Percentiles rank a stretch among this genome's conserved stretches.
phyloP scores from a whole-genome alignment of 2,888 invertebrate genomes.

The Argyra leucocephala region DNA sequence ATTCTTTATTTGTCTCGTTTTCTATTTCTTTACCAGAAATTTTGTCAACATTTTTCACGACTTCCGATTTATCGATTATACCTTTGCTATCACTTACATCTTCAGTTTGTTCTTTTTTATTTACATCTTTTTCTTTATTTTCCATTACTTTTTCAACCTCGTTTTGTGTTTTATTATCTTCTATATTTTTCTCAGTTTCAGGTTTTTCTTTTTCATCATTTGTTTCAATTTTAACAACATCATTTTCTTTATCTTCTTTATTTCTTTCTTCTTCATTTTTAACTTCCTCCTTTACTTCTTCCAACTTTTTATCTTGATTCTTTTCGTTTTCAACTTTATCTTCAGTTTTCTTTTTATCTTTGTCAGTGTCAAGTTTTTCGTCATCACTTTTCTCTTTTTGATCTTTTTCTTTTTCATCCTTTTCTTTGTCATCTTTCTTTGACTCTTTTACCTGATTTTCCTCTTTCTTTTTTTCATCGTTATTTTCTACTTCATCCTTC shows the following conservation, averaged over 20 bases:
- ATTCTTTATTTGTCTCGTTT: conserved; percentile 15
- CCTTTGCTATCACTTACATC: conserved; percentile 23
- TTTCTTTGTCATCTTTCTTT: conserved; percentile 21
- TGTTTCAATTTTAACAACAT: conserved; percentile 21
- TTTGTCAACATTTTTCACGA: conserved; percentile 20
- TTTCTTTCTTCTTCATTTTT: conserved; percentile 18
- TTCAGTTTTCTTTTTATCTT: conserved; percentile 20
- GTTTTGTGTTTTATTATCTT: conserved; percentile 20
- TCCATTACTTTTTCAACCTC: conserved; percentile 19
- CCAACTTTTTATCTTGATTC: conserved; percentile 20
- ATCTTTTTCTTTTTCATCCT: conserved; percentile 25
- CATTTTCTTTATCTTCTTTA: conserved; percentile 23
- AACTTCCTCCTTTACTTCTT: conserved; percentile 20
- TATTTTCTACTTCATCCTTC: conserved; percentile 22
- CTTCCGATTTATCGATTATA: conserved; percentile 21
- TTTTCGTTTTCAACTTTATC: conserved; percentile 29
- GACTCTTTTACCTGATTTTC: conserved; percentile 30
- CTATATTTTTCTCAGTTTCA: conserved; percentile 17
- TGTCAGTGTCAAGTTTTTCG: conserved; percentile 16
- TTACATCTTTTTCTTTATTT: conserved; percentile 26
- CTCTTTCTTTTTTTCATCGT: conserved; percentile 22
- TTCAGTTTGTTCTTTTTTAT: conserved; percentile 27
- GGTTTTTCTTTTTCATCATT: conserved; percentile 5
- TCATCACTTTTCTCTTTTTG: conserved; percentile 18
- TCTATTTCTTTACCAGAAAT: too few relatives aligned